Conservation (phyloP, 1,140 invertebrate species). For the Zaprionus davidi region DNA sequence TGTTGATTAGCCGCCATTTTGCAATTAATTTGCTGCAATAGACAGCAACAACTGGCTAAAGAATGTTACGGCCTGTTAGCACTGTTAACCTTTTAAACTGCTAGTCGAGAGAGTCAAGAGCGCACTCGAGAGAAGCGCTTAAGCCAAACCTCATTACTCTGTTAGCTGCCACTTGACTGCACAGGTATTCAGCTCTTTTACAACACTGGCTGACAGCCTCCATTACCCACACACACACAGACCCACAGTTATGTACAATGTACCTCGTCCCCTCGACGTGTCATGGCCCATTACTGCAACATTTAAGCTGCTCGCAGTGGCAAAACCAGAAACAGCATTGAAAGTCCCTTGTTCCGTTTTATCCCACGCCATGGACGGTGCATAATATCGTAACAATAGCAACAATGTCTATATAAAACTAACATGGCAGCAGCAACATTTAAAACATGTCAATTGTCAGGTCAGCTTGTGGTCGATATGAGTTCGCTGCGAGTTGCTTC, state of each 20-base stretch:
- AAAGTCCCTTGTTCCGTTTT: constrained; percentile 38
- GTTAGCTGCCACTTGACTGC: constrained; percentile 36
- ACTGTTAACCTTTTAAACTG: background rate
- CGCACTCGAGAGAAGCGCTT: background rate
- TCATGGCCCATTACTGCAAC: constrained; percentile 49
- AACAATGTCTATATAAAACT: constrained; percentile 37
- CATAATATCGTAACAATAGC: constrained; percentile 45
- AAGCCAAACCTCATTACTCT: constrained; percentile 23
- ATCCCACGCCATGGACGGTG: constrained; percentile 1
- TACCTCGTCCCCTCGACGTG: background rate
- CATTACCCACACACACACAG: constrained; percentile 10
- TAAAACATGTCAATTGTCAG: constrained; percentile 47
- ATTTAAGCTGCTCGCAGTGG: constrained; percentile 48
- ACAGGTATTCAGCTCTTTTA: constrained; percentile 38
- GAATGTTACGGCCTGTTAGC: background rate
- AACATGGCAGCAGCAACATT: constrained; percentile 37
- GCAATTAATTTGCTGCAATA: background rate
- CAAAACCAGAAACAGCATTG: constrained; percentile 31
- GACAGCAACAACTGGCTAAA: background rate
- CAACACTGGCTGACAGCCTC: constrained; percentile 21
- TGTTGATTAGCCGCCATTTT: background rate
- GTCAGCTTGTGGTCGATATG: constrained; percentile 24
- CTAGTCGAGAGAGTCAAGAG: background rate
- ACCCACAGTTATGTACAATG: background rate
- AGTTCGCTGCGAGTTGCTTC: background rate